phyloP scores from a whole-genome alignment of 2,113 vertebrate genomes.

The Sylvicapra grimmia region DNA sequence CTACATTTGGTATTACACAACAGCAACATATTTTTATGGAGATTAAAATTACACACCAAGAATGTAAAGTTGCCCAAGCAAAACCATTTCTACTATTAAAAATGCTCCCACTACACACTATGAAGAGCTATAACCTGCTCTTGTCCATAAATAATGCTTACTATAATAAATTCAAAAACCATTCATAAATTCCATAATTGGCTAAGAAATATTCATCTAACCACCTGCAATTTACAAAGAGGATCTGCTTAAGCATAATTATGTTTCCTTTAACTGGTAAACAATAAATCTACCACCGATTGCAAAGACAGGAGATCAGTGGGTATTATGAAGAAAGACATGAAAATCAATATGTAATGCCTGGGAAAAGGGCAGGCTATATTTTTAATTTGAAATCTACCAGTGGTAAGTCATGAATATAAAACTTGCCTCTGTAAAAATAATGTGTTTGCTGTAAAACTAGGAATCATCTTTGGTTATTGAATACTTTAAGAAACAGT shows the following conservation, averaged over 20 bases:
- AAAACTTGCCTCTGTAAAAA: conserved; percentile 74
- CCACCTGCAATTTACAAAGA: conserved; percentile 47
- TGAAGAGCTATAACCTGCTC: conserved; percentile 57
- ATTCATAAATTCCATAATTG: conserved; percentile 33
- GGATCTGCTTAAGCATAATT: conserved; percentile 50
- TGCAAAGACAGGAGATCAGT: conserved; percentile 66
- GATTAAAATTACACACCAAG: conserved; percentile 77
- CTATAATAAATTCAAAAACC: conserved; percentile 23
- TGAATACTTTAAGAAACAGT: conserved; percentile 79
- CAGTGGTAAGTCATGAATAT: conserved; percentile 73
- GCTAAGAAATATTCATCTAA: conserved; percentile 52
- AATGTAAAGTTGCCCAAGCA: conserved; percentile 68
- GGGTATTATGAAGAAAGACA: conserved; percentile 67
- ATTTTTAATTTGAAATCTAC: conserved; percentile 77
- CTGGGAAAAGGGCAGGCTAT: conserved; percentile 68
- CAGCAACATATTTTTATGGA: conserved; percentile 75
- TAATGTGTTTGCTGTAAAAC: conserved; percentile 78
- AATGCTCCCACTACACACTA: conserved; percentile 19
- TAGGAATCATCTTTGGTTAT: conserved; percentile 71
- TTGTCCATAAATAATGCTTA: conserved; percentile 52
- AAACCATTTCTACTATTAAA: conserved; percentile 67
- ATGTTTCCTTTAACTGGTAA: conserved; percentile 64
- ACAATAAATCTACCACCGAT: conserved; percentile 55
- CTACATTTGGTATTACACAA: conserved; percentile 78
- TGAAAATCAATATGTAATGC: conserved; percentile 72